Conservation (phyloP, 2,797 vertebrate species). For the Pipistrellus pygmaeus region DNA sequence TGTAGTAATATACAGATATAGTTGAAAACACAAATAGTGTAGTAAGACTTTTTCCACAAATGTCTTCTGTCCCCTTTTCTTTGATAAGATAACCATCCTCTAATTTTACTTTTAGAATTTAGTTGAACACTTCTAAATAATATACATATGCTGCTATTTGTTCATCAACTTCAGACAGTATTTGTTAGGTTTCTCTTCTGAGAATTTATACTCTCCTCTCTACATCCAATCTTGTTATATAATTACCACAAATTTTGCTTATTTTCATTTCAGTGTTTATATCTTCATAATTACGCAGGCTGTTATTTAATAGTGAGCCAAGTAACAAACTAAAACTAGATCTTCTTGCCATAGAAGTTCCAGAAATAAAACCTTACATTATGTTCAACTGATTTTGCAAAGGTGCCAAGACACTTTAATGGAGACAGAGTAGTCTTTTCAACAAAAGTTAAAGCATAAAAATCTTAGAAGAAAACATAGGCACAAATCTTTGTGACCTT, state of each 20-base stretch:
- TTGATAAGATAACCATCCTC: not conserved
- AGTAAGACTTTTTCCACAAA: not conserved
- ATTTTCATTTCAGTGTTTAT: slow-evolving; percentile 44
- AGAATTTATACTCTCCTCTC: not conserved
- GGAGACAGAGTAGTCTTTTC: not conserved
- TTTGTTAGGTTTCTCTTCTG: slow-evolving; percentile 8
- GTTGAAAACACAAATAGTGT: not conserved
- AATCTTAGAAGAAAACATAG: slow-evolving; percentile 15
- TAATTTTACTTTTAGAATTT: slow-evolving; percentile 51
- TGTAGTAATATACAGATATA: not conserved
- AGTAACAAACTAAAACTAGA: slow-evolving; percentile 10
- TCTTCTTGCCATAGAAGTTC: not conserved
- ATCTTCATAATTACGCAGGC: not conserved
- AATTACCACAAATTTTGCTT: slow-evolving; percentile 25
- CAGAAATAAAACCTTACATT: not conserved
- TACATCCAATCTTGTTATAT: not conserved
- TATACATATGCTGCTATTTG: not conserved
- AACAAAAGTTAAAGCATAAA: not conserved
- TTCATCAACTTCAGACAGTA: not conserved
- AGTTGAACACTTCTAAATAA: not conserved
- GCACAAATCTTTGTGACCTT: not conserved
- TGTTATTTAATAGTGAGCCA: slow-evolving; percentile 23
- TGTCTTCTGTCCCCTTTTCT: not conserved
- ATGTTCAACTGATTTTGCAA: not conserved
- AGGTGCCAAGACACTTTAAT: not conserved